Percentiles rank a stretch among this genome's conserved stretches.
These are phyloP conservation scores for Columbina picui DNA, from an alignment of 2,113 vertebrate genomes.

Conservation along the genomic window DNA sequence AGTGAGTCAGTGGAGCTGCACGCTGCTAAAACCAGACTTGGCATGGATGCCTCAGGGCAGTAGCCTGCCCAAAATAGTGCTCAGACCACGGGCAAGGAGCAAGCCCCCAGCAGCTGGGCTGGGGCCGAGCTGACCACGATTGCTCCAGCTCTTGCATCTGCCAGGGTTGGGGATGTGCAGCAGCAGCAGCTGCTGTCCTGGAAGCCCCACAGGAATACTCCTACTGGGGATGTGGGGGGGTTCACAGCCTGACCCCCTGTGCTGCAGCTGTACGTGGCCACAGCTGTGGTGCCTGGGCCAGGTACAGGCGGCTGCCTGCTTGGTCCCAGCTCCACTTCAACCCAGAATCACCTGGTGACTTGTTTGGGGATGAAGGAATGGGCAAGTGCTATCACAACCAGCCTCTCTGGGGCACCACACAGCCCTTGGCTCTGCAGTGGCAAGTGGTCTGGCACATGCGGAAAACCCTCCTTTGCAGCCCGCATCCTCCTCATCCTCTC, in stretches of 20 bases:
- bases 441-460: background rate
- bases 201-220: background rate
- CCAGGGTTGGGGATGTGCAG: rapidly evolving
- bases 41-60: slow-evolving; percentile 28
- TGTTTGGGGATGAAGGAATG: background rate
- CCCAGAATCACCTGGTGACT: background rate
- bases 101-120: background rate
- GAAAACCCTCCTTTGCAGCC: background rate
- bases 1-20: slow-evolving; percentile 76
- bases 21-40: slow-evolving; percentile 76
- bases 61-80: slow-evolving; percentile 70
- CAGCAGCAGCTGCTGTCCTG: background rate
- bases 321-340: background rate
- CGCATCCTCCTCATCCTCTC: background rate
- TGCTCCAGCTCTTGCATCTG: background rate
- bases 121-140: background rate
- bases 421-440: background rate
- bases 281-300: background rate
- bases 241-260: background rate
- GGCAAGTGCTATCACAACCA: background rate
- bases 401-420: background rate
- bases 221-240: background rate
- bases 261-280: background rate
- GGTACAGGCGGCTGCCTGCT: background rate
- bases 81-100: slow-evolving; percentile 49